Evolutionary conservation across 92 coral and sea anemone genomes (phyloP).

Genomic region (Porites rus): DNA sequence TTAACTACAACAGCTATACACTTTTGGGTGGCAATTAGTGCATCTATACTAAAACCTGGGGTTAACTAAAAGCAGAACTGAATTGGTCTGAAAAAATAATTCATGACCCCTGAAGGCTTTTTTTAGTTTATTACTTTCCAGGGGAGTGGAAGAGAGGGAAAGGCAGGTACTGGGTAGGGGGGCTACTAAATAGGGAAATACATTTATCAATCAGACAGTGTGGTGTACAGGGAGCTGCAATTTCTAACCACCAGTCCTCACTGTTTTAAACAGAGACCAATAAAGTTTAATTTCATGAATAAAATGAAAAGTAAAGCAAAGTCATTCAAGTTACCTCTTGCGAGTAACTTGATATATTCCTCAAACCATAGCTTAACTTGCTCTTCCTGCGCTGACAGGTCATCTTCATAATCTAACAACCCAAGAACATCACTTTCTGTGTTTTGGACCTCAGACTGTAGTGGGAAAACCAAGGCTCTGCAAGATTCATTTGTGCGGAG

Average conservation of each 20-base stretch:
- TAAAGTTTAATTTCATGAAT: background rate
- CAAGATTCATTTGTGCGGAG: slow-evolving; percentile 49
- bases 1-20: background rate
- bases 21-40: too few relatives aligned
- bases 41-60: too few relatives aligned
- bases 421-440: slow-evolving; percentile 29
- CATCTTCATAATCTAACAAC: slow-evolving; percentile 11
- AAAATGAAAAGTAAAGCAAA: background rate
- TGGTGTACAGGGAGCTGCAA: slow-evolving; percentile 9
- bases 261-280: background rate
- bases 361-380: slow-evolving; percentile 42
- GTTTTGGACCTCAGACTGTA: slow-evolving; percentile 46
- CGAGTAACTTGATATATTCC: slow-evolving; percentile 41
- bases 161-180: background rate
- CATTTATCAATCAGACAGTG: slow-evolving; percentile 4
- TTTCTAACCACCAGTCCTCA: slow-evolving; percentile 13
- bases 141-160: background rate
- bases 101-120: background rate
- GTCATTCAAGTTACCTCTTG: slow-evolving; percentile 7
- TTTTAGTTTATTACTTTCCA: background rate
- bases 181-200: background rate
- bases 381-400: slow-evolving; percentile 4
- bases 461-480: slow-evolving; percentile 42
- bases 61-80: too few relatives aligned
- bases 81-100: too few relatives aligned